A percentile compares a stretch with the other conserved stretches of the same genome.
Evolutionary conservation across 2,113 vertebrate genomes (phyloP).

Genomic region (Butorides virescens): DNA sequence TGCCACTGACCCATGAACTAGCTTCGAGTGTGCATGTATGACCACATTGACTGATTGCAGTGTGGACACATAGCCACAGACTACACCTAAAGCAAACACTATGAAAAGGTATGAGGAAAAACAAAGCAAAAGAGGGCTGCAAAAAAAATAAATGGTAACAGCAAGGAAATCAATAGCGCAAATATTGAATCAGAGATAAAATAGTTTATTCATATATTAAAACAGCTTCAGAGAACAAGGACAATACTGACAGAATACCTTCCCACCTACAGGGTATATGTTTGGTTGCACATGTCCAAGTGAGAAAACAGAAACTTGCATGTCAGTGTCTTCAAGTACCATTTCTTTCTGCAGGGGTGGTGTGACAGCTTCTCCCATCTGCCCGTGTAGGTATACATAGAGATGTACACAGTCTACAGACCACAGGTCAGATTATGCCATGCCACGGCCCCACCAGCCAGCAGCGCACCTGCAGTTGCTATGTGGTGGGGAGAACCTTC

Average conservation of each 20-base stretch:
- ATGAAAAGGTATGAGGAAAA: conserved; percentile 35
- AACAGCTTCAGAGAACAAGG: conserved; percentile 2
- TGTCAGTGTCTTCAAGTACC: not conserved
- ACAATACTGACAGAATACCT: conserved; percentile 25
- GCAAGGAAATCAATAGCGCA: conserved; percentile 46
- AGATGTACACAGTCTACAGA: not conserved
- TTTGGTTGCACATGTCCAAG: not conserved
- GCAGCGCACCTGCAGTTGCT: not conserved
- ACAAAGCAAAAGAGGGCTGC: not conserved
- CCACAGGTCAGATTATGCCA: not conserved
- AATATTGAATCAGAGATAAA: conserved; percentile 67
- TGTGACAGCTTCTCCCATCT: not conserved
- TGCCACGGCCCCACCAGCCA: not conserved
- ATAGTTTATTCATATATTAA: conserved; percentile 31
- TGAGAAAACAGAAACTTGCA: conserved; percentile 47
- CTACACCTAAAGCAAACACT: conserved; percentile 72
- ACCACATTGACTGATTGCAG: conserved; percentile 24
- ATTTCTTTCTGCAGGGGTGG: not conserved
- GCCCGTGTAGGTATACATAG: not conserved
- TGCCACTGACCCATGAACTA: not conserved
- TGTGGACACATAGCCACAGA: conserved; percentile 1
- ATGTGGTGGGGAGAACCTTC: not conserved
- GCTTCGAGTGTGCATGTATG: not conserved
- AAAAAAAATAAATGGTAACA: conserved; percentile 1
- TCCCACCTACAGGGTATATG: conserved; percentile 50